Base-by-base conservation (phyloP, 2,888 invertebrate species). In the Diarsia dahlii region DNA sequence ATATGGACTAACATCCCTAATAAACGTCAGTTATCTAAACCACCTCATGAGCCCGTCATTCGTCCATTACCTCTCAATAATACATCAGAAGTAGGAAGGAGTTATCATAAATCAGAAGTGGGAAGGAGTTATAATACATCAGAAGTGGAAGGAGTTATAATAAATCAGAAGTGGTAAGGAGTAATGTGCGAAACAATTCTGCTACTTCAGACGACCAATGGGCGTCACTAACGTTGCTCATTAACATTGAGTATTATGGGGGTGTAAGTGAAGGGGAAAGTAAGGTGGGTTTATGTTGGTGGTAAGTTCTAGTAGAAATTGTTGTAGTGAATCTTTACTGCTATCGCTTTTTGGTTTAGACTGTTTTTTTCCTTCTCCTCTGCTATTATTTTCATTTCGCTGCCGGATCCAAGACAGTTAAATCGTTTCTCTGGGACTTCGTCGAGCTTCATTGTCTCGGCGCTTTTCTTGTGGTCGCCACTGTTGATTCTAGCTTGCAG, bases 161-260 rank as follows among this genome's bases (percentile, higher is more conserved):
- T 72, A 86, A 78, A 63, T 84, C 69, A 75, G 70, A 12, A 78
- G 87, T 89, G 76, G 86, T 85, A 78, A 9, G 56, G 80, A 85
- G 86, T 88, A 87, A 87, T 85, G 84, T 86, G 78, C 56, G 63
- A 71, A 86, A 84, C 88, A 74, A 87, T 86, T 76, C 72, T 66
- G 76, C 63, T 74, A 71, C 78, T 87, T 74, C 46, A 77, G 81
- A 65, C 77, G 76, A 63, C 82, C 85, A 85, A 87, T 84, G 81
- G 52, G 63, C 79, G 72, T 81, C 79, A 74, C 73, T 87, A 84
- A 84, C 68, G 71, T 8, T 39, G 15, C 67, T 84, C 81, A 79
- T 85, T 81, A 84, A 28, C 66, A 75, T 84, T 84, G 79, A 79
- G 68, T 64, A 64, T 79, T 76, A 82, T 52, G 56, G 45, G 64